Evolutionary conservation across 1,140 invertebrate genomes (phyloP).

Genomic region (Diorhabda carinulata): DNA sequence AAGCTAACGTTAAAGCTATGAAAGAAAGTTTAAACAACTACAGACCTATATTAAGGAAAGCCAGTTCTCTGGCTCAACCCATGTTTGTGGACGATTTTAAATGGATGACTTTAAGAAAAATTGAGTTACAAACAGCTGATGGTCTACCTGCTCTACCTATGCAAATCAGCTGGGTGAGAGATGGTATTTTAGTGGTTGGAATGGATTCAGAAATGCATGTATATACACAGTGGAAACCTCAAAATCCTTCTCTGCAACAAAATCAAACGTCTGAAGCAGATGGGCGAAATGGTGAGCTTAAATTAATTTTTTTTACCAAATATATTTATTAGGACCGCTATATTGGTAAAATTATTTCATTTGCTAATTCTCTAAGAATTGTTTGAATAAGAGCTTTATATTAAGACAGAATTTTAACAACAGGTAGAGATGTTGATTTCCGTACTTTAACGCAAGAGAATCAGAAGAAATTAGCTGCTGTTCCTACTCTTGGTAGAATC

Average conservation of each 20-base stretch:
- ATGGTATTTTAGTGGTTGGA: slow-evolving; percentile 95
- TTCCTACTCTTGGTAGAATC: slow-evolving; percentile 74
- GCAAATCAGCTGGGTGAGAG: slow-evolving; percentile 97
- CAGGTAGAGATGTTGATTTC: slow-evolving; percentile 74
- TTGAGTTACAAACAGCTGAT: slow-evolving; percentile 90
- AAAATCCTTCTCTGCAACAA: slow-evolving; percentile 46
- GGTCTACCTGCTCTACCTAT: slow-evolving; percentile 94
- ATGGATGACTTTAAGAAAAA: slow-evolving; percentile 93
- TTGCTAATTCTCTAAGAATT: not conserved
- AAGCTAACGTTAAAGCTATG: slow-evolving; percentile 79
- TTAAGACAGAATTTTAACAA: not conserved
- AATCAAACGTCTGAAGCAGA: slow-evolving; percentile 28
- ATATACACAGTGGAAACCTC: slow-evolving; percentile 95
- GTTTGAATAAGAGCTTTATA: not conserved
- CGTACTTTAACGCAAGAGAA: slow-evolving; percentile 69
- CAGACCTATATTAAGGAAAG: slow-evolving; percentile 78
- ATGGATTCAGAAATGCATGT: slow-evolving; percentile 99
- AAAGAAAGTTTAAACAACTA: slow-evolving; percentile 54
- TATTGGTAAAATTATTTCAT: not conserved
- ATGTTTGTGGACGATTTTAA: slow-evolving; percentile 82
- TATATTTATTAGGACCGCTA: not conserved
- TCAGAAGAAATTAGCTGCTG: slow-evolving; percentile 68
- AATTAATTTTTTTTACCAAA: not conserved
- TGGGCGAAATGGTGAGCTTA: slow-evolving; percentile 28
- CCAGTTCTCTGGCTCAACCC: slow-evolving; percentile 78